phyloP scores from a whole-genome alignment of 2,888 invertebrate species.

The Folsomia manolachei region DNA sequence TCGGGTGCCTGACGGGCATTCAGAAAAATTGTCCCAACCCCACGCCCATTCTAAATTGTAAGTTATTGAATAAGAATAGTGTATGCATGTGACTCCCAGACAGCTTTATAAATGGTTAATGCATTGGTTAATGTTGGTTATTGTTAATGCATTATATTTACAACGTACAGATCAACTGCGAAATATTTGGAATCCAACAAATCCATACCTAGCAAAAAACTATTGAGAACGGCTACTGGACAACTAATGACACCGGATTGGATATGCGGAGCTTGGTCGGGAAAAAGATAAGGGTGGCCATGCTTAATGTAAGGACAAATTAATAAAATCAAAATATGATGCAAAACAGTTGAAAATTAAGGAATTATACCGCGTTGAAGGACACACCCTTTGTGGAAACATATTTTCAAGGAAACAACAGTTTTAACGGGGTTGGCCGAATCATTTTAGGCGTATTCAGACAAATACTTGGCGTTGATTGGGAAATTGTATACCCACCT shows the following conservation, averaged over 20 bases:
- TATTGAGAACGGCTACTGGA: constrained; percentile 46
- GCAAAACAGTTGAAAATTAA: background rate
- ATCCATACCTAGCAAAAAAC: constrained; percentile 42
- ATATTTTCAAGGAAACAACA: constrained; percentile 31
- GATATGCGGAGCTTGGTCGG: constrained; percentile 40
- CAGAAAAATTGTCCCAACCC: constrained; percentile 41
- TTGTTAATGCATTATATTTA: constrained; percentile 6
- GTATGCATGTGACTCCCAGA: too few species aligned
- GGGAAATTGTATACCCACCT: constrained; percentile 65
- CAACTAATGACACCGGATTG: constrained; percentile 26
- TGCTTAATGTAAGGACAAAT: constrained; percentile 41
- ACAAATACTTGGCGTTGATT: constrained; percentile 70
- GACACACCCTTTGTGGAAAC: constrained; percentile 45
- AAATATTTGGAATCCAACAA: constrained; percentile 50
- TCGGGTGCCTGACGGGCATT: constrained; percentile 48
- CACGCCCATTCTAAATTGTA: constrained; percentile 48
- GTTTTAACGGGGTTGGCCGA: constrained; percentile 66
- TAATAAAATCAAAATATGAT: too few species aligned
- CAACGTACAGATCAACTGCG: constrained; percentile 45
- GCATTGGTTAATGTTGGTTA: too few species aligned
- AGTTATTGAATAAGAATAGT: constrained; percentile 21
- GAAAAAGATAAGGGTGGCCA: constrained; percentile 35
- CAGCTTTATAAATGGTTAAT: too few species aligned
- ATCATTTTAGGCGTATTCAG: constrained; percentile 67
- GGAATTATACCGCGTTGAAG: too few species aligned